Evolutionary conservation across 1,140 invertebrate species (phyloP), one percentile per base, ranked within the genome.

Genomic region (Arctopsyche grandis): DNA sequence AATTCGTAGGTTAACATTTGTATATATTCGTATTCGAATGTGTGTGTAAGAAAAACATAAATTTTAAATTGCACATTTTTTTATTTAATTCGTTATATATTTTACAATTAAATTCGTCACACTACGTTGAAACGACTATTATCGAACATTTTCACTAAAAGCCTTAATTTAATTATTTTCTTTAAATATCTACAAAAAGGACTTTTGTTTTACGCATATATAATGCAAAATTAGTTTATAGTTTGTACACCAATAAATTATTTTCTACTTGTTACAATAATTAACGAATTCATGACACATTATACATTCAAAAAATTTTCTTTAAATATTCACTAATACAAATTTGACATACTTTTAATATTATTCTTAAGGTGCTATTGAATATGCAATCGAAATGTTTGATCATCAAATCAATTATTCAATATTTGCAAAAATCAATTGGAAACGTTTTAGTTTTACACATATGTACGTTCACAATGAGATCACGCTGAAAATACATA

Each of bases 211-310:
- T 71, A 21, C 21, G 19, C 60, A 66, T 66, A 16, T 10, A 21
- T 19, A 66, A 66, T 66, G 69, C 44, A 46, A 24, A 16, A 46
- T 46, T 48, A 46, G 24, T 16, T 56, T 16, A 73, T 80, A 80
- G 71, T 82, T 82, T 82, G 81, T 82, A 82, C 81, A 80, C 77
- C 12, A 80, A 80, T 80, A 82, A 82, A 82, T 82, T 82, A 80
- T 44, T 56, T 16, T 66, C 77, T 81, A 81, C 56, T 46, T 56
- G 24, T 56, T 74, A 29, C 24, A 56, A 73, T 48, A 56, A 22
- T 71, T 74, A 74, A 74, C 44, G 7, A 48, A 74, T 43, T 46
- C 44, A 74, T 74, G 71, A 74, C 71, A 74, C 71, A 74, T 74
- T 74, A 46, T 74, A 74, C 71, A 74, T 74, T 74, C 48, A 74